A percentile compares a stretch with the other conserved stretches of the same genome.
These are phyloP conservation scores for Chaetogeoica ovagalla DNA, from an alignment of 2,888 invertebrate species.

Conservation along the genomic window DNA sequence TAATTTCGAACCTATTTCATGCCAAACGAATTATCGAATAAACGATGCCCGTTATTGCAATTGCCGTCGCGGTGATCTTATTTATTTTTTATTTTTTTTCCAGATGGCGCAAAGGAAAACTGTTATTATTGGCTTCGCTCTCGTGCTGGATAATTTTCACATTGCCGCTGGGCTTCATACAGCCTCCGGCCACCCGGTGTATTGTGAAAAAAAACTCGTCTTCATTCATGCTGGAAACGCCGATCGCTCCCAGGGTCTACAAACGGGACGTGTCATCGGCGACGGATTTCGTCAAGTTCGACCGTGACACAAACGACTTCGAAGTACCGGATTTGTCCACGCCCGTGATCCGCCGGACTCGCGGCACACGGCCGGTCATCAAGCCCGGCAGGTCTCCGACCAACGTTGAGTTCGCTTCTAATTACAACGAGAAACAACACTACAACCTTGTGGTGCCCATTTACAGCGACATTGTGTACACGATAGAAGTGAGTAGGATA, in stretches of 20 bases:
- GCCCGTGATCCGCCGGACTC: slow-evolving; percentile 54
- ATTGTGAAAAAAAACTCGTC: slow-evolving; percentile 65
- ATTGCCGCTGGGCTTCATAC: slow-evolving; percentile 90
- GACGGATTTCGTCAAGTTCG: slow-evolving; percentile 21
- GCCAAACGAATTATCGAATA: too few relatives aligned
- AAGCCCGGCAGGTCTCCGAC: slow-evolving; percentile 72
- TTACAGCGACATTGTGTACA: slow-evolving; percentile 91
- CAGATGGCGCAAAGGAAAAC: slow-evolving; percentile 82
- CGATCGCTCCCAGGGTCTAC: slow-evolving; percentile 62
- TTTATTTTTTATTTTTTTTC: too few relatives aligned
- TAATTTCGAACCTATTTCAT: too few relatives aligned
- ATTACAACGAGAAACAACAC: slow-evolving; percentile 73
- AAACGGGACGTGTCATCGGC: slow-evolving; percentile 59
- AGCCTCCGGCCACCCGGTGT: slow-evolving; percentile 91
- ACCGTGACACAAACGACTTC: slow-evolving; percentile 1
- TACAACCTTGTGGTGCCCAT: slow-evolving; percentile 83
- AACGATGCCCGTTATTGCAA: too few relatives aligned
- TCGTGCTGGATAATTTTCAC: slow-evolving; percentile 97
- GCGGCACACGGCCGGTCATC: slow-evolving; percentile 58
- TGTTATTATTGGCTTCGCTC: slow-evolving; percentile 84
- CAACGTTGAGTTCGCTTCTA: slow-evolving; percentile 73
- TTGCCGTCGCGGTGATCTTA: too few relatives aligned
- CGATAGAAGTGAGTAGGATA: slow-evolving; percentile 61
- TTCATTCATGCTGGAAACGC: slow-evolving; percentile 67
- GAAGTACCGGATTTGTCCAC: slow-evolving; percentile 55